Evolutionary conservation across 37 sponge, comb jelly and placozoan species (phyloP), one percentile per base, ranked within the genome.

Genomic region (Crambe crambe): DNA sequence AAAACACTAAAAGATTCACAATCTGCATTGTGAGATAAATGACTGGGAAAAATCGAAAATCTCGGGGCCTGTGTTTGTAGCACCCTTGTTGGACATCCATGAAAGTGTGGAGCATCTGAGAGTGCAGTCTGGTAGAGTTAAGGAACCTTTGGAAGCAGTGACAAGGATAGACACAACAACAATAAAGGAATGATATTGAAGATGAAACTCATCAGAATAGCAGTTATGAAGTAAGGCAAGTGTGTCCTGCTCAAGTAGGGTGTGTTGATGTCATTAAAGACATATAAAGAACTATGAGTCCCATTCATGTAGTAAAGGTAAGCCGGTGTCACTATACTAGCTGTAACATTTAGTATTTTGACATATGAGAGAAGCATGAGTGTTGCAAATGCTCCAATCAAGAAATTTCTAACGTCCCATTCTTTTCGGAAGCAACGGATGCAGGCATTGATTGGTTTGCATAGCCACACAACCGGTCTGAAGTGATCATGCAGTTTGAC

Each of bases 31-130:
- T n/a, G 56, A 73, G 29, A 30, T 73, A 73, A 51, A 73, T 29
- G 4, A 56, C 51, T 37, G 74, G 47, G 23, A 73, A 73, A 12
- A 21, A 44, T 8, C 74, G 36, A 12, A 43, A 5, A 27, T 73
- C 47, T 8, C 47, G 29, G 31, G 77, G 41, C 58, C 37, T 63
- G 41, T 37, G 38, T 64, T 64, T 63, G 79, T 78, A 78, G 68
- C 79, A 65, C 3, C 79, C 79, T 41, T 78, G 79, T 10, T 65
- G 65, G 27, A 44, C 30, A 23, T 78, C 79, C 44, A 78, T 42
- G 36, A 66, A 78, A 42, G 41, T 34, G 10, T 2, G 25, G 8
- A 78, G 26, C 2, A 43, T n/a, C 2, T 36, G 43, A 4, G 15
- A 23, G 3, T 30, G 35, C 26, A 62, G 25, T 37, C 31, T n/a